Evolutionary conservation across 2,888 invertebrate genomes (phyloP).

Genomic region (Euplagia quadripunctaria): DNA sequence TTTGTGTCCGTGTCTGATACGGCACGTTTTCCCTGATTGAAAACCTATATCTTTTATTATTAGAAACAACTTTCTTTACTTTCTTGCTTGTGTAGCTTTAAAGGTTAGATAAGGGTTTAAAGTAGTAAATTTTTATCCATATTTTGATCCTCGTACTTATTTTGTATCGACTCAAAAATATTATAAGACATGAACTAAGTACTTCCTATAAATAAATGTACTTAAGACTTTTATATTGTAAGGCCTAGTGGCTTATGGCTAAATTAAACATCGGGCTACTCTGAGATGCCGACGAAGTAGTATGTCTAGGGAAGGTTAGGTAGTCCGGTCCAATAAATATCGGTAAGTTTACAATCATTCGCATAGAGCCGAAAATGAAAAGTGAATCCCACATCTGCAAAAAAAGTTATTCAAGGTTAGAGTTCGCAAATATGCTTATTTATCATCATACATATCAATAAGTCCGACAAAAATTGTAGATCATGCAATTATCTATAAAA

Average conservation of each 20-base stretch:
- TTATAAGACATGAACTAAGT: not conserved
- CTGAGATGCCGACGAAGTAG: not conserved
- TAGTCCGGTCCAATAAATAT: too few species aligned
- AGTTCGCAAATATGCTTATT: too few species aligned
- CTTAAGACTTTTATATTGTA: too few species aligned
- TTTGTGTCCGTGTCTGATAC: conserved; percentile 43
- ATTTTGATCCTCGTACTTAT: not conserved
- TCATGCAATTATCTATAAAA: too few species aligned
- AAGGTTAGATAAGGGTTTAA: conserved; percentile 17
- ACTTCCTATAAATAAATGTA: not conserved
- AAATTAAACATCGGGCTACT: not conserved
- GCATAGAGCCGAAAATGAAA: too few species aligned
- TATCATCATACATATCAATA: too few species aligned
- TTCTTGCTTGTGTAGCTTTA: conserved; percentile 17
- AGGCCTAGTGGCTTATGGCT: too few species aligned
- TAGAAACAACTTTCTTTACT: conserved; percentile 36
- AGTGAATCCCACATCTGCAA: too few species aligned
- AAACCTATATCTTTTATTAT: conserved; percentile 34
- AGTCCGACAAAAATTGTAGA: too few species aligned
- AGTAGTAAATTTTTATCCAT: not conserved
- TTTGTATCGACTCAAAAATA: not conserved
- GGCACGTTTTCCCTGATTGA: conserved; percentile 42
- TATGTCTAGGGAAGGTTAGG: not conserved
- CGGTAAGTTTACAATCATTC: too few species aligned
- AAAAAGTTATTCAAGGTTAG: too few species aligned